Percentiles rank a stretch among this genome's conserved stretches.
Evolutionary conservation across 2,113 vertebrate genomes (phyloP).

Genomic region (Guaruba guarouba): DNA sequence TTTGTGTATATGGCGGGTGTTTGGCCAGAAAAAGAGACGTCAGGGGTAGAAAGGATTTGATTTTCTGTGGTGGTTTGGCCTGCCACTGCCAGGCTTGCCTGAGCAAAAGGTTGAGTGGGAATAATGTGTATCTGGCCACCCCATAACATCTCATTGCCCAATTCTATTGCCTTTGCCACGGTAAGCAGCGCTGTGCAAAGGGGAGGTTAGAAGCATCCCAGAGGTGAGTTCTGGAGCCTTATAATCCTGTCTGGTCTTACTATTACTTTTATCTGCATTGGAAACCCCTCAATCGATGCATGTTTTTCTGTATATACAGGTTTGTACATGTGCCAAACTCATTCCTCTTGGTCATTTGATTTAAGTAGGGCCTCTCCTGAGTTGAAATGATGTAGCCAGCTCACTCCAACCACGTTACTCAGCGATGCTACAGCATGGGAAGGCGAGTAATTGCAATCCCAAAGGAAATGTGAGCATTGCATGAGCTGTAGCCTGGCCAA

Average conservation of each 20-base stretch:
- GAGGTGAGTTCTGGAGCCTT: neutral
- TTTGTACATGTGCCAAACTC: neutral
- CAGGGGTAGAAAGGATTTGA: neutral
- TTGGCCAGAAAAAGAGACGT: neutral
- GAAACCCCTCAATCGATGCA: neutral
- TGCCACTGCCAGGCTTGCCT: neutral
- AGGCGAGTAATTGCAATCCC: neutral
- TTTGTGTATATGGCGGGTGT: neutral
- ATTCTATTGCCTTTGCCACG: neutral
- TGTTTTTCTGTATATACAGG: neutral
- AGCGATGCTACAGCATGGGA: neutral
- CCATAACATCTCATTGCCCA: neutral
- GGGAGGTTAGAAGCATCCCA: neutral
- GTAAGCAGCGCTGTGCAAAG: neutral
- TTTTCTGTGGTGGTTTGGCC: neutral
- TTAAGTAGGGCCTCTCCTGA: neutral
- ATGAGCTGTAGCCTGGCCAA: neutral
- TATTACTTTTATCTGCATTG: neutral
- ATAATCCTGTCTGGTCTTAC: neutral
- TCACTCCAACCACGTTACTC: neutral
- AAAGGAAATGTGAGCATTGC: neutral
- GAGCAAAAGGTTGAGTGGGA: neutral
- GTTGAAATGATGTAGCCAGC: neutral
- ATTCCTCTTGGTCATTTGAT: neutral
- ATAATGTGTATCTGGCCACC: neutral